phyloP scores from a whole-genome alignment of 92 coral and sea anemone genomes.

The Zoanthus sansibaricus region DNA sequence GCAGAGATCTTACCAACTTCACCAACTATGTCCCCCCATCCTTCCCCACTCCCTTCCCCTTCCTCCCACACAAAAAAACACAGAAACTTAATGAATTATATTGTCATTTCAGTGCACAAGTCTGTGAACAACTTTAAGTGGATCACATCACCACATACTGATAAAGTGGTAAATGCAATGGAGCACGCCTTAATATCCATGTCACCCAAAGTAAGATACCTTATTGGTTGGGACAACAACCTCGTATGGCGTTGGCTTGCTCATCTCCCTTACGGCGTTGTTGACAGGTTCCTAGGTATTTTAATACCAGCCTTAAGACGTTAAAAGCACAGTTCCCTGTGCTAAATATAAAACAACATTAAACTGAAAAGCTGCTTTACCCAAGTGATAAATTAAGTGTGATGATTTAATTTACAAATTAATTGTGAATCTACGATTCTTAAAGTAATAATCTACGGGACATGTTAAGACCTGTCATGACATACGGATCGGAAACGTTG shows the following conservation, averaged over 20 bases:
- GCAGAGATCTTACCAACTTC: background rate
- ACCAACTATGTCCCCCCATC: background rate
- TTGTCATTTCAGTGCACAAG: constrained; percentile 17
- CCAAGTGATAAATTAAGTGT: no score
- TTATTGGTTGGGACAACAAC: constrained; percentile 73
- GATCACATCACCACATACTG: constrained; percentile 43
- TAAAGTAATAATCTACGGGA: no score
- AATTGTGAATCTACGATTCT: no score
- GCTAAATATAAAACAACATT: no score
- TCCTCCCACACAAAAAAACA: no score
- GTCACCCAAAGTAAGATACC: constrained; percentile 65
- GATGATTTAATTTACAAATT: no score
- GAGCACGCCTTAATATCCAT: constrained; percentile 73
- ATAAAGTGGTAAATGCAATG: constrained; percentile 77
- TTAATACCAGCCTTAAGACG: background rate
- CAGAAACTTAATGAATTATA: background rate
- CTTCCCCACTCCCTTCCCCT: no score
- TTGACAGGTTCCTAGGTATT: constrained; percentile 44
- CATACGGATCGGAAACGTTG: no score
- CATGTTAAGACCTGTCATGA: no score
- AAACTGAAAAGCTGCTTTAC: no score
- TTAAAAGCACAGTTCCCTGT: no score
- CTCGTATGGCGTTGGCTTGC: constrained; percentile 74
- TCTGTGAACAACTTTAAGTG: background rate
- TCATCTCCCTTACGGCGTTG: constrained; percentile 68